Evolutionary conservation across 2,113 vertebrate species (phyloP), one percentile per base, ranked within the genome.

Genomic region (Ageneiosus marmoratus): DNA sequence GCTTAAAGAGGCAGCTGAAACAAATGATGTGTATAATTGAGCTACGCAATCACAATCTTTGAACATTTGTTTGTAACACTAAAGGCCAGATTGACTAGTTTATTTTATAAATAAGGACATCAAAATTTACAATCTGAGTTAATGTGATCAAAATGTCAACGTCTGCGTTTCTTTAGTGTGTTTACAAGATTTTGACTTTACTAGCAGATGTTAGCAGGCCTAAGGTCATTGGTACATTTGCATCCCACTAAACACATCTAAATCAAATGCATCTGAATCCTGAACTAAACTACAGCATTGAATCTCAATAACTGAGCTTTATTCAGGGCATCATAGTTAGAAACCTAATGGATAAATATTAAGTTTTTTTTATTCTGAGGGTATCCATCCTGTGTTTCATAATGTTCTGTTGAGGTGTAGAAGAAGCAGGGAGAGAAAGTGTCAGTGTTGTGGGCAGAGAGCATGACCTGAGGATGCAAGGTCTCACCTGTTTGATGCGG

Each of bases 401-500:
- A 20, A 18, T 58, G 24, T 12, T 58, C 9, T 65, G 20, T 65
- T 69, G 22, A 34, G 22, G 29, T 51, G 15, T 34, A 67, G 27
- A 79, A 50, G 80, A 79, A 85, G 76, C 22, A 65, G 67, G 75
- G 79, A 81, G 20, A 56, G 56, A n/a, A 70, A 34, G 46, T 75
- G 67, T 48, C 37, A 62, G 44, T 51, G 27, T 62, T 18, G 0
- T n/a, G 9, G 18, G 32, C 20, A 34, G 24, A 44, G 34, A 53
- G n/a, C 50, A 63, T 48, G 65, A 56, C 1, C n/a, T 15, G 37
- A 77, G 51, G 70, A 83, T 79, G 29, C 20, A 72, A 48, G 34
- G 46, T 15, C 90, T 91, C 88, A 96, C 96, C 95, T 98, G 97
- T 92, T 98, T 98, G 94, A 97, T 92, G 83, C 97, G 96, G 92